Base-by-base conservation (phyloP, 1,140 invertebrate species). In the Drosophila ogumai region DNA sequence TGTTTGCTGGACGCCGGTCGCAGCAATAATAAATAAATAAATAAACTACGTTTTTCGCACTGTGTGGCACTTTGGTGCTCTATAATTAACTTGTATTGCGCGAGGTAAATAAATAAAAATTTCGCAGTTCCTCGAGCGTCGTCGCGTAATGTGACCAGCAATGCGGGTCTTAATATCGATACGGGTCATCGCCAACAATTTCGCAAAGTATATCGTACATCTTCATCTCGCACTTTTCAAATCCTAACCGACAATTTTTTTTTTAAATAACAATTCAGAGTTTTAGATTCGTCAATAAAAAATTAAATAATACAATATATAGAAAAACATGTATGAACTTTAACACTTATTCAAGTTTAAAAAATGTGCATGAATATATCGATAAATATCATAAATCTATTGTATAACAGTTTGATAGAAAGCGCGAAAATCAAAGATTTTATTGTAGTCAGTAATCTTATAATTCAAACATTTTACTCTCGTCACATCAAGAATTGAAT, bases 51-150 rank as follows among this genome's bases (percentile, higher is more conserved):
- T 43, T 49, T 19, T 43, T 19, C 12, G 10, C 41, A 50, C 50
- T 69, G 61, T 50, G n/a, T 31, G 28, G 19, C 64, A 43, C 80
- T 74, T 46, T 25, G 22, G 55, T 49, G 63, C 41, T 44, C 54
- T 38, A 25, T 17, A 79, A 57, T 79, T 60, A 12, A 40, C 17
- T 44, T 47, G 46, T 75, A 36, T 64, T 41, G 34, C 54, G 61
- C 36, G 12, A 68, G 57, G 61, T 64, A 82, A 79, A 82, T 82
- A 82, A 82, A 82, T 79, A 82, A 82, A 60, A 82, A 74, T 66
- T 58, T 49, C 57, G 63, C 68, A 63, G 61, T 54, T 69, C 38
- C 52, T 52, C 61, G 32, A 52, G 28, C 63, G 63, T 66, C 63
- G 63, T 59, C 55, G 34, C 54, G 58, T 19, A 66, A 61, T 65